Evolutionary conservation across 2,888 invertebrate species (phyloP).

Genomic region (Pyrrhosoma nymphula): DNA sequence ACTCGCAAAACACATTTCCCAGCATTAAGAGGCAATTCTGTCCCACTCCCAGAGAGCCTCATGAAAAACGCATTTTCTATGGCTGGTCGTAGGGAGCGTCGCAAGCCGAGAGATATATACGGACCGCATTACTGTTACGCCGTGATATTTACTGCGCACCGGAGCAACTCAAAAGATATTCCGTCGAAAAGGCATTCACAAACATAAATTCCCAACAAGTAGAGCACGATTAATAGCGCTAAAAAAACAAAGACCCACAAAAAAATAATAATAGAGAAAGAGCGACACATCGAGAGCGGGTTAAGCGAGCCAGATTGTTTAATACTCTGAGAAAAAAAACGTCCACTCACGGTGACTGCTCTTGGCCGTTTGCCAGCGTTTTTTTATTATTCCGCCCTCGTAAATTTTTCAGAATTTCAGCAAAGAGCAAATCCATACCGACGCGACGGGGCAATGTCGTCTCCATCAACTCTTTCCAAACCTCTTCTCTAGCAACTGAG

Average conservation of each 20-base stretch:
- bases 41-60: background rate
- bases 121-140: background rate
- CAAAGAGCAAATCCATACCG: background rate
- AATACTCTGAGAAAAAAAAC: background rate
- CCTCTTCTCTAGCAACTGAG: background rate
- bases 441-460: background rate
- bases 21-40: background rate
- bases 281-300: background rate
- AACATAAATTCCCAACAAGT: background rate
- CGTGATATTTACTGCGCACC: background rate
- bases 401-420: background rate
- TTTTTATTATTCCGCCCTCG: background rate
- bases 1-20: background rate
- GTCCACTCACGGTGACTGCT: background rate
- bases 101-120: background rate
- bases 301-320: constrained; percentile 20
- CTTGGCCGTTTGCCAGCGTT: background rate
- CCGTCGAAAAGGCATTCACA: background rate
- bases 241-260: background rate
- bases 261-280: background rate
- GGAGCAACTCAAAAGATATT: background rate
- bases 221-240: background rate
- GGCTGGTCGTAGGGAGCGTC: background rate
- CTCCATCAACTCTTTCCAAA: background rate
- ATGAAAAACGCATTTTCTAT: background rate